Evolutionary conservation across 2,113 vertebrate species (phyloP).

Genomic region (Prunella himalayana): DNA sequence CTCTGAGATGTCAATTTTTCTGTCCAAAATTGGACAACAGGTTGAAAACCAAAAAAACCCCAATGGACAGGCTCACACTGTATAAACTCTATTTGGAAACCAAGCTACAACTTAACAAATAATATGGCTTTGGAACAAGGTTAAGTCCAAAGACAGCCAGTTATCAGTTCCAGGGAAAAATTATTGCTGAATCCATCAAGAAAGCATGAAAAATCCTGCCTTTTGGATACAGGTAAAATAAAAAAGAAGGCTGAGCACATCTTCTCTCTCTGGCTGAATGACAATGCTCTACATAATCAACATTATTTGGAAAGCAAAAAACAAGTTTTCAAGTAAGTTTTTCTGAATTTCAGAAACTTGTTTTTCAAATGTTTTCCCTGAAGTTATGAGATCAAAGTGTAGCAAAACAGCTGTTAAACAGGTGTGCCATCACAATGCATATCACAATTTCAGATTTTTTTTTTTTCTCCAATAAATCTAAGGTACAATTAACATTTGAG

Average conservation of each 20-base stretch:
- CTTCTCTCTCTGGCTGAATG: background rate
- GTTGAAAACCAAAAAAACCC: background rate
- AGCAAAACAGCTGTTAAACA: background rate
- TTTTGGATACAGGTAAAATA: background rate
- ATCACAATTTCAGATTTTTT: background rate
- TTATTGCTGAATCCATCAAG: background rate
- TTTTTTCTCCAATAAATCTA: background rate
- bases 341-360: background rate
- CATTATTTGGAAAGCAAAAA: background rate
- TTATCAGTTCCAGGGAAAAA: background rate
- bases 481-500: background rate
- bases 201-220: background rate
- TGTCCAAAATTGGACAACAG: background rate
- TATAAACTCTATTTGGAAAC: background rate
- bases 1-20: background rate
- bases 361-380: background rate
- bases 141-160: background rate
- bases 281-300: background rate
- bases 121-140: background rate
- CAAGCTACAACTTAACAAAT: background rate
- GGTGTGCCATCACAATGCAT: background rate
- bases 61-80: background rate
- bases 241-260: background rate
- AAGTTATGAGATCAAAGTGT: background rate
- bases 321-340: background rate